Conservation (phyloP, 1,140 invertebrate genomes). For the Drosophila arawakana region DNA sequence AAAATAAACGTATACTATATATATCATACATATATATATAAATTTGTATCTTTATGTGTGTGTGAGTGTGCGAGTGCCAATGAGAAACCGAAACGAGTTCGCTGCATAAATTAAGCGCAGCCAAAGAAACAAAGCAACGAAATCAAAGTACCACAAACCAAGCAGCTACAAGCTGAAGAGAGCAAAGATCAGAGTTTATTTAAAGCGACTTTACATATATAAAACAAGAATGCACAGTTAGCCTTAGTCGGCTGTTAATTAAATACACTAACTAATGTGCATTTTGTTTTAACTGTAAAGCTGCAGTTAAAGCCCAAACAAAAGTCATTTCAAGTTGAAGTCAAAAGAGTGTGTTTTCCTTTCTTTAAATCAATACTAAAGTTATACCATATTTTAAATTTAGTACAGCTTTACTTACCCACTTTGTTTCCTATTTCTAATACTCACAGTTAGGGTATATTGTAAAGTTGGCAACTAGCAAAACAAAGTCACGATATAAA, state of each 20-base stretch:
- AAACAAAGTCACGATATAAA: slow-evolving; percentile 76
- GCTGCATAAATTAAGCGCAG: slow-evolving; percentile 70
- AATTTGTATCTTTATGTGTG: slow-evolving; percentile 23
- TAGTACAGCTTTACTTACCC: too few species aligned
- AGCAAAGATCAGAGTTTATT: slow-evolving; percentile 53
- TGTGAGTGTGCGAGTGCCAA: slow-evolving; percentile 32
- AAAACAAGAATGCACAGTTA: slow-evolving; percentile 29
- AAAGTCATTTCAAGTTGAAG: background rate
- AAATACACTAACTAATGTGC: slow-evolving; percentile 28
- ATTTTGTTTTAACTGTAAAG: background rate
- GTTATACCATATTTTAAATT: background rate
- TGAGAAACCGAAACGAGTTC: slow-evolving; percentile 74
- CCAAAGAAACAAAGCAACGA: slow-evolving; percentile 52
- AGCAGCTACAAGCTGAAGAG: slow-evolving; percentile 19
- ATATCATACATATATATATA: slow-evolving; percentile 5
- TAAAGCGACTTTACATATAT: slow-evolving; percentile 4
- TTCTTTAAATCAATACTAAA: background rate
- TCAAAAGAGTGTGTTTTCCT: background rate
- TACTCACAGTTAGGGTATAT: slow-evolving; percentile 5
- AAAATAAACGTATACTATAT: slow-evolving; percentile 31
- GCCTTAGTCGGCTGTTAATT: slow-evolving; percentile 2
- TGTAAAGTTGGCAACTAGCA: slow-evolving; percentile 70
- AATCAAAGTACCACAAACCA: slow-evolving; percentile 51
- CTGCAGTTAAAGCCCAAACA: background rate
- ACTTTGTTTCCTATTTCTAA: background rate